Evolutionary conservation across 2,888 invertebrate genomes (phyloP).

Genomic region (Sinodicranocentrus sp.): DNA sequence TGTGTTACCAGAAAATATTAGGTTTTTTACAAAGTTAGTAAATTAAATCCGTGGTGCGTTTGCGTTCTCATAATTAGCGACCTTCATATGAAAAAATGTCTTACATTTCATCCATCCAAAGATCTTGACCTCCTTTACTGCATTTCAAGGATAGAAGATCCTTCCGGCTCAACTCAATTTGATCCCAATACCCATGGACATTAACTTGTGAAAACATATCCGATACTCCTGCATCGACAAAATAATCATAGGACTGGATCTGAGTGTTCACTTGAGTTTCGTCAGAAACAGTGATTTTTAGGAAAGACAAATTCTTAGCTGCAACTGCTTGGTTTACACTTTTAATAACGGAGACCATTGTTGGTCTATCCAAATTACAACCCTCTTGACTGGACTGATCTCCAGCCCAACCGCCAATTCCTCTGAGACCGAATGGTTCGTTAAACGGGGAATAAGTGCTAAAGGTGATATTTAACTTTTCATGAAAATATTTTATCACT

Average conservation of each 20-base stretch:
- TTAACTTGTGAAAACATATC: conserved; percentile 70
- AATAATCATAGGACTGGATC: conserved; percentile 67
- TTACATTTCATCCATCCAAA: conserved; percentile 76
- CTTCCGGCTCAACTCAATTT: conserved; percentile 50
- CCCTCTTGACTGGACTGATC: conserved; percentile 69
- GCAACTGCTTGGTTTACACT: conserved; percentile 51
- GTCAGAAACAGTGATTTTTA: conserved; percentile 68
- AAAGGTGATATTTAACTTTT: conserved; percentile 70
- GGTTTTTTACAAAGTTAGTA: no score
- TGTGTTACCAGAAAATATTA: no score
- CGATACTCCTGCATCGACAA: conserved; percentile 55
- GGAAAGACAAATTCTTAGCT: conserved; percentile 54
- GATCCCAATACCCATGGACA: conserved; percentile 75
- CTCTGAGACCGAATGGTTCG: conserved; percentile 71
- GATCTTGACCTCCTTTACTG: conserved; percentile 66
- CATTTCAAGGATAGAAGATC: conserved; percentile 62
- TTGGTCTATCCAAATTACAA: conserved; percentile 70
- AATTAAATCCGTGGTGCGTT: no score
- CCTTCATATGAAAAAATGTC: no score
- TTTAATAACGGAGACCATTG: conserved; percentile 64
- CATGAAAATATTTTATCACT: conserved; percentile 72
- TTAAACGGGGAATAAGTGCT: conserved; percentile 74
- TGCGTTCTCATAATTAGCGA: no score
- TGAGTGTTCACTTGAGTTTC: conserved; percentile 75
- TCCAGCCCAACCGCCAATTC: conserved; percentile 71